Percentiles rank a stretch among this genome's conserved stretches.
Conservation (phyloP, 2,888 invertebrate genomes). For the Melanostoma mellinum region DNA sequence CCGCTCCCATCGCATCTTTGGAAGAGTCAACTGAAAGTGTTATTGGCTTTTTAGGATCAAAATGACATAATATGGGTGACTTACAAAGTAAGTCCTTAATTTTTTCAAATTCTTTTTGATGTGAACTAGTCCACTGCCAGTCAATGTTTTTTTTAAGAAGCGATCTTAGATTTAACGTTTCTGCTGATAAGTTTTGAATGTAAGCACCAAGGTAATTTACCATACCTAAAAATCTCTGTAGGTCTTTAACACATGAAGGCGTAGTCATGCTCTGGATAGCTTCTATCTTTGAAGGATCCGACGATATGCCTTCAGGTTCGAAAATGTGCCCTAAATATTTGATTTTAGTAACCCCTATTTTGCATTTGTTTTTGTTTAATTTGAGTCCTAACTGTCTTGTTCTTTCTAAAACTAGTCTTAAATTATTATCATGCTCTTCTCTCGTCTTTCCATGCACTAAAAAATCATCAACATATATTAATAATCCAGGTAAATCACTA, state of each 20-base stretch:
- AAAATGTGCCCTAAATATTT: conserved; percentile 51
- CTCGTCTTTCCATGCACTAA: conserved; percentile 39
- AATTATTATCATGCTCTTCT: conserved; percentile 33
- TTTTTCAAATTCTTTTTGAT: conserved; percentile 46
- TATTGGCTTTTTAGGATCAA: conserved; percentile 22
- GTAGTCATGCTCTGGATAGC: conserved; percentile 31
- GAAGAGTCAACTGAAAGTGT: conserved; percentile 26
- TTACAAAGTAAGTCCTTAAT: conserved; percentile 41
- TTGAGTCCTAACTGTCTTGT: conserved; percentile 40
- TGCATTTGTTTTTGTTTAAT: conserved; percentile 46
- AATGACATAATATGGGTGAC: conserved; percentile 15
- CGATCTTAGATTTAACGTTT: conserved; percentile 19
- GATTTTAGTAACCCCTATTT: conserved; percentile 27
- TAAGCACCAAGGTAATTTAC: conserved; percentile 40
- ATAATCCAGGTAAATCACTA: conserved; percentile 36
- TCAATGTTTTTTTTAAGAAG: conserved; percentile 44
- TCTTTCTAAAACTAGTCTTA: conserved; percentile 37
- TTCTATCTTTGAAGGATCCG: conserved; percentile 32
- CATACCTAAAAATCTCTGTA: conserved; percentile 49
- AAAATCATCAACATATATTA: conserved; percentile 46
- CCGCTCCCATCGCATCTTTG: conserved; percentile 20
- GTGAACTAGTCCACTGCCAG: conserved; percentile 61
- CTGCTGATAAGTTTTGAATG: conserved; percentile 27
- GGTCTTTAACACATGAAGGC: conserved; percentile 39
- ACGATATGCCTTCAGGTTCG: conserved; percentile 29